Base-by-base conservation (phyloP, 2,888 invertebrate genomes). In the Oscheius sp. region DNA sequence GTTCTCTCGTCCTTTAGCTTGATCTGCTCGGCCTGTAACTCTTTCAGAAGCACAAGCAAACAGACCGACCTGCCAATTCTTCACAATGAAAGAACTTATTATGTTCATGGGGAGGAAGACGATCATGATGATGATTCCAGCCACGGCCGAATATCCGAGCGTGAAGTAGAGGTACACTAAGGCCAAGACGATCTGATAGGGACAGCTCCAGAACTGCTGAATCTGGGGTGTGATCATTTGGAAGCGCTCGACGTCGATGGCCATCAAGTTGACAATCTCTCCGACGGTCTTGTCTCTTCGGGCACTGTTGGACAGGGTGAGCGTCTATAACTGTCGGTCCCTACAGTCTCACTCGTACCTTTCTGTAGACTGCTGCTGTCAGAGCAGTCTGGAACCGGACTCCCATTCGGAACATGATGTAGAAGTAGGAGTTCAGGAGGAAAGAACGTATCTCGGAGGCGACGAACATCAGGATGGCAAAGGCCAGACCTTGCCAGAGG, bases 41-140 rank as follows among this genome's bases (percentile, higher is more conserved):
- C 21, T 21, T 21, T 21, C 21, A 21, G 21, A 21, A 21, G 32
- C 9, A 2, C 13, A 10, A 21, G 21, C 21, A 42, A 42, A 62
- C 1, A n/a, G 47, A 1, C 35, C 1, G 21, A 76, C 81, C 63
- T 84, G 83, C 84, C 83, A 84, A 35, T 75, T 80, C 53, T 80
- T 71, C 5, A 83, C 78, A 10, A 80, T 33, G 66, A 82, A 81
- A 10, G 87, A 84, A 9, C 77, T 74, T 55, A 82, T 62, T 55
- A 81, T 81, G 58, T 85, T 87, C 59, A 88, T 70, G 13, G 89
- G 91, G 1, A 98, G 94, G 73, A 98, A 92, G 68, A 96, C 92
- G 55, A 96, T 93, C 95, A 98, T 95, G 57, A 97, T 94, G 1
- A 94, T 94, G 63, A 98, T 91, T 13, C 96, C 96, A 51, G 96